phyloP scores from a whole-genome alignment of 2,888 invertebrate species.

The Rhodophaea formosa region DNA sequence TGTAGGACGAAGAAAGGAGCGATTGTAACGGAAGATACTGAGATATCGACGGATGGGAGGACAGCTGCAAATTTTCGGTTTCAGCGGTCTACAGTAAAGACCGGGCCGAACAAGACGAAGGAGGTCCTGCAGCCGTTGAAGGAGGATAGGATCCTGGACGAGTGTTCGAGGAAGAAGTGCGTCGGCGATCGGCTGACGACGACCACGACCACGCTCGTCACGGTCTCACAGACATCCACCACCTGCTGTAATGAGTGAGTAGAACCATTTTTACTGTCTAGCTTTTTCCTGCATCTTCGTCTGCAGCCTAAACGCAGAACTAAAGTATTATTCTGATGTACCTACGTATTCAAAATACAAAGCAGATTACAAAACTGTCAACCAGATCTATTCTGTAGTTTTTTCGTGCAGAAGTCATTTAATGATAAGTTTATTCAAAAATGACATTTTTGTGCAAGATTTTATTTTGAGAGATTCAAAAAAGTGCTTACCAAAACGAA shows the following conservation, averaged over 20 bases:
- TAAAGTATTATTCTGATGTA: too few relatives aligned
- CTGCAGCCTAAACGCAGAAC: too few relatives aligned
- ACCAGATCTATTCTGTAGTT: too few relatives aligned
- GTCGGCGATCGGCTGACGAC: slow-evolving; percentile 67
- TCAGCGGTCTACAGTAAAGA: slow-evolving; percentile 66
- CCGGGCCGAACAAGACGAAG: slow-evolving; percentile 64
- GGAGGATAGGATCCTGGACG: slow-evolving; percentile 60
- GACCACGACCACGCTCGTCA: slow-evolving; percentile 70
- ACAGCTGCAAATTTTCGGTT: slow-evolving; percentile 67
- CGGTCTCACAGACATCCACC: slow-evolving; percentile 70
- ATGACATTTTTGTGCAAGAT: too few relatives aligned
- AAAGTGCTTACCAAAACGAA: too few relatives aligned
- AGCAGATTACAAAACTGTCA: too few relatives aligned
- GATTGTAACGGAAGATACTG: slow-evolving; percentile 70
- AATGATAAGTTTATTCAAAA: too few relatives aligned
- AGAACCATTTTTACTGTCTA: slow-evolving; percentile 21
- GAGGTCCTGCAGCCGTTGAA: slow-evolving; percentile 63
- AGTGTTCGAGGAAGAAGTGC: slow-evolving; percentile 64
- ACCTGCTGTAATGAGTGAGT: slow-evolving; percentile 79
- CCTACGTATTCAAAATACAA: too few relatives aligned
- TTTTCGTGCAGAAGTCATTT: too few relatives aligned
- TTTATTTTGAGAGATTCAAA: too few relatives aligned
- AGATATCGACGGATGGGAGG: slow-evolving; percentile 68
- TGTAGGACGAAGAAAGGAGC: slow-evolving; percentile 69
- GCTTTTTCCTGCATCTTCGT: too few relatives aligned